Conservation (phyloP, 2,797 vertebrate species). For the Halcyon smyrnensis region DNA sequence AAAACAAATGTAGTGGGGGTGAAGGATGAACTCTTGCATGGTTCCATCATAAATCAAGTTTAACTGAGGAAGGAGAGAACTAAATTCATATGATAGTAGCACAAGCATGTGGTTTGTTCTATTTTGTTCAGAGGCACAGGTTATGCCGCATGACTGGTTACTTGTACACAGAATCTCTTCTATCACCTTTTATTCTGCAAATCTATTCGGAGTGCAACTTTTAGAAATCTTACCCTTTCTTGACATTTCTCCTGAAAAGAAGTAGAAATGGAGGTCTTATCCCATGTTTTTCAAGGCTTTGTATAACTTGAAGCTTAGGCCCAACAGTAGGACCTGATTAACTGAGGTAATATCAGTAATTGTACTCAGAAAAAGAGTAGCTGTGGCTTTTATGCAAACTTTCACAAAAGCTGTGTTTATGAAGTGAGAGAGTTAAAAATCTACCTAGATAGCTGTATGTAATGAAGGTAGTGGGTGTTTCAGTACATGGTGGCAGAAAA, state of each 20-base stretch:
- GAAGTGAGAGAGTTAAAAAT: background rate
- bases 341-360: background rate
- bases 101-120: background rate
- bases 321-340: background rate
- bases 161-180: background rate
- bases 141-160: fast-evolving
- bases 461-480: background rate
- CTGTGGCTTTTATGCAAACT: background rate
- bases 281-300: background rate
- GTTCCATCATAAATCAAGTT: background rate
- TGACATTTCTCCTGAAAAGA: background rate
- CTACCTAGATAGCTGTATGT: background rate
- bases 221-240: background rate
- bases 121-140: background rate
- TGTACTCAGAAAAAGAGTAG: background rate
- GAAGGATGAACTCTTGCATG: background rate
- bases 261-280: background rate
- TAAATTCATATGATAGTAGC: background rate
- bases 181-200: background rate
- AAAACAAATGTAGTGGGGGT: background rate
- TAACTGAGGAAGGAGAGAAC: background rate
- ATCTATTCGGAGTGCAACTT: background rate
- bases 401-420: background rate
- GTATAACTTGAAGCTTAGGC: background rate
- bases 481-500: background rate